A percentile compares a stretch with the other conserved stretches of the same genome.
Conservation (phyloP, 1,140 invertebrate species). For the Anastatus disparis region DNA sequence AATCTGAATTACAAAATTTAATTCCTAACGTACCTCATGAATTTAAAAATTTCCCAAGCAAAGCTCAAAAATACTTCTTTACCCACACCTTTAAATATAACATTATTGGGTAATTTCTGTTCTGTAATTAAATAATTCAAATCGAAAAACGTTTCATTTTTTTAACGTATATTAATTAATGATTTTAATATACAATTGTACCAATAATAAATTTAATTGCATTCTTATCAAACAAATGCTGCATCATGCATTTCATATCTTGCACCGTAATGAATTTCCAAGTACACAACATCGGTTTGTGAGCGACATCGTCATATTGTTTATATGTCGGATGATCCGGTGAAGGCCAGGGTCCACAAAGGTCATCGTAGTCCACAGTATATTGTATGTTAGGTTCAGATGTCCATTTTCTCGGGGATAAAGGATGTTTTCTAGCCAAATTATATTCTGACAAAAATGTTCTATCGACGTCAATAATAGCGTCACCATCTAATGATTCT, state of each 20-base stretch:
- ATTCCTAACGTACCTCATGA: constrained; percentile 46
- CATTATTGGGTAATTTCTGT: constrained; percentile 40
- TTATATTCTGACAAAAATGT: constrained; percentile 45
- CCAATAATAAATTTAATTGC: constrained; percentile 48
- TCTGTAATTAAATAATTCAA: constrained; percentile 44
- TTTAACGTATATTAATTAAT: constrained; percentile 34
- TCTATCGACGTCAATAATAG: constrained; percentile 3
- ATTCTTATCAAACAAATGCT: constrained; percentile 44
- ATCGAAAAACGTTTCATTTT: constrained; percentile 7
- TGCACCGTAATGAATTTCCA: constrained; percentile 49
- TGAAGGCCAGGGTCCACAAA: constrained; percentile 51
- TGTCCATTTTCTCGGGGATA: constrained; percentile 7
- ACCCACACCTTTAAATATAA: constrained; percentile 29
- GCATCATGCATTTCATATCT: constrained; percentile 47
- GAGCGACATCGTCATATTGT: constrained; percentile 25
- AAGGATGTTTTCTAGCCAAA: constrained; percentile 14
- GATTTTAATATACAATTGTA: constrained; percentile 42
- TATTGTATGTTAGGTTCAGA: constrained; percentile 48
- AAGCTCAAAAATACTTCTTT: constrained; percentile 49
- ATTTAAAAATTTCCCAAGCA: constrained; percentile 53
- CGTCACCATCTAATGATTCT: neutral
- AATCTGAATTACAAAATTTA: constrained; percentile 18
- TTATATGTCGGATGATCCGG: constrained; percentile 41
- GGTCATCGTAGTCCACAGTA: constrained; percentile 48
- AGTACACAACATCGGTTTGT: constrained; percentile 46